Evolutionary conservation across 2,113 vertebrate genomes (phyloP), one percentile per base, ranked within the genome.

Genomic region (Halichoerus grypus): DNA sequence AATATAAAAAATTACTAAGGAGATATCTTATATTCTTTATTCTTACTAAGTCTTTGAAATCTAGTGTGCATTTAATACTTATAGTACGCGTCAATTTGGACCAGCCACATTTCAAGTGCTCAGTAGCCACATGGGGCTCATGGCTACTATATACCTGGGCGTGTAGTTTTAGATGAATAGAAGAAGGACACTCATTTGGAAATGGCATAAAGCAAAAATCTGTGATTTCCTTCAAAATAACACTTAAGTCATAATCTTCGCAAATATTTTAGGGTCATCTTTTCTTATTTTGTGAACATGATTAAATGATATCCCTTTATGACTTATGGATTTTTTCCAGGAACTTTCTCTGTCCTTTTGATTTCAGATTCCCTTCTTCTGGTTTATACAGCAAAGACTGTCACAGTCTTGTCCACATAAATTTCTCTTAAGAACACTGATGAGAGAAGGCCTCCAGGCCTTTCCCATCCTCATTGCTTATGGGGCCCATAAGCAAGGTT

Each of bases 261-360:
- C 11, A 46, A 67, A 42, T 59, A 74, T 42, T 77, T 72, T 79
- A 85, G 46, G 28, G 24, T 91, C 72, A 14, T 33, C 39, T 1
- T 46, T 93, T 72, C 49, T 79, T 67, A 85, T 28, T 89, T 77
- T 72, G 49, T 91, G 69, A 81, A 71, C 28, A 84, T 33, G n/a
- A 88, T 33, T 85, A 69, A 71, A 63, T 57, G 21, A 61, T 7
- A 19, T 12, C 51, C 26, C 51, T 96, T 93, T 82, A 14, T 76
- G 69, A 84, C 24, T 26, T 63, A 59, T 88, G 57, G 22, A 79
- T 36, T 77, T 76, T 76, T 76, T 49, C 46, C 6, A 72, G 49
- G 14, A 95, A 55, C n/a, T 82, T 72, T 77, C 57, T 91, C 77
- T 92, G 19, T 76, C 39, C 28, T 93, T 95, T 95, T 83, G 79